These are phyloP conservation scores for Tachystola acroxantha DNA, from an alignment of 2,888 invertebrate species.

Conservation along the genomic window DNA sequence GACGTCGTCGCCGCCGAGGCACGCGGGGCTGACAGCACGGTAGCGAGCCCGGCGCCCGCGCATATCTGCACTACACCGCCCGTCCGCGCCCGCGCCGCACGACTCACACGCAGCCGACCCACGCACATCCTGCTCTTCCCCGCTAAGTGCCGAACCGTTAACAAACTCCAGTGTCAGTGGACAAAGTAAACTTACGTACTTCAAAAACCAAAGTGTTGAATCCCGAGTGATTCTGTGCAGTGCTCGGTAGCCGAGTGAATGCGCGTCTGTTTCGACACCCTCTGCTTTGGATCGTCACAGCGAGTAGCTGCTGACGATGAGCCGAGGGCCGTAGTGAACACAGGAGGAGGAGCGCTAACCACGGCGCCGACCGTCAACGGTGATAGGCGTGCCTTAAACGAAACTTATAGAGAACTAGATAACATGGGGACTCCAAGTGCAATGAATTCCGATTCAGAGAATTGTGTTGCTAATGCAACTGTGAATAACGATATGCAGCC, in stretches of 20 bases:
- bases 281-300: constrained; percentile 94
- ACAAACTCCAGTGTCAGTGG: constrained; percentile 34
- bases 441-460: constrained; percentile 79
- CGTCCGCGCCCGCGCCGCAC: constrained; percentile 69
- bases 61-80: constrained; percentile 56
- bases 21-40: constrained; percentile 62
- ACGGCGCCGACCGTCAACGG: constrained; percentile 73
- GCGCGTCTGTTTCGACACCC: constrained; percentile 94
- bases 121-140: constrained; percentile 54
- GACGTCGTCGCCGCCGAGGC: constrained; percentile 65
- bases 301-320: constrained; percentile 88
- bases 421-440: constrained; percentile 78
- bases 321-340: constrained; percentile 73
- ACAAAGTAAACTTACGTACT: constrained; percentile 36
- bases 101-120: constrained; percentile 54
- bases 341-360: constrained; percentile 70
- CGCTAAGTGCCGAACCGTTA: constrained; percentile 37
- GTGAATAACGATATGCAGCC: constrained; percentile 76
- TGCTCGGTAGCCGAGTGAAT: constrained; percentile 84
- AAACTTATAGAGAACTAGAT: constrained; percentile 67
- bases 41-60: constrained; percentile 46
- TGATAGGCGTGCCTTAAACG: constrained; percentile 69
- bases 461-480: constrained; percentile 72
- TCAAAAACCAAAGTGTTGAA: constrained; percentile 44
- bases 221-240: constrained; percentile 63